Conservation (phyloP, 2,888 invertebrate genomes). For the Penaeus monodon region DNA sequence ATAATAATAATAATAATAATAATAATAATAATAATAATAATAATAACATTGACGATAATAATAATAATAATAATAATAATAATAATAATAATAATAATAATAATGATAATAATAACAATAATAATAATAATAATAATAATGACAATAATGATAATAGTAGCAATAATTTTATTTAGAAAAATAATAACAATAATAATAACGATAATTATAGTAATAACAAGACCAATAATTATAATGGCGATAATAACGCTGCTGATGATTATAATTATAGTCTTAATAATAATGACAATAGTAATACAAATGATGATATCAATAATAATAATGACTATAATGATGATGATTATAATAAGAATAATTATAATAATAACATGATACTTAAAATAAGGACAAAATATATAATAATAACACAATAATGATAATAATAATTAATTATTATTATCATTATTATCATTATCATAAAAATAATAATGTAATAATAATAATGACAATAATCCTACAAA, state of each 20-base stretch:
- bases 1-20: conserved; percentile 6
- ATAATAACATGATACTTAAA: too few species aligned
- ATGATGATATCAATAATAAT: neutral
- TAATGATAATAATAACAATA: conserved; percentile 10
- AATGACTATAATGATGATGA: too few species aligned
- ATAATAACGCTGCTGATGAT: neutral
- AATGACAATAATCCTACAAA: too few species aligned
- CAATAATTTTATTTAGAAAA: too few species aligned
- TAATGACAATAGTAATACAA: neutral
- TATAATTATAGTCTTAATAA: neutral
- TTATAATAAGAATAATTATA: too few species aligned
- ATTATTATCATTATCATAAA: too few species aligned
- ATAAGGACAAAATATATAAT: too few species aligned
- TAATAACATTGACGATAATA: neutral
- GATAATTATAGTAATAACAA: neutral
- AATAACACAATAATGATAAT: too few species aligned
- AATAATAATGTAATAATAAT: too few species aligned
- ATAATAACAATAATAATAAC: conserved; percentile 1
- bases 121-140: neutral
- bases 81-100: neutral
- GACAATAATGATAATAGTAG: neutral
- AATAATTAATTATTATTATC: too few species aligned
- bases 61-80: too few species aligned
- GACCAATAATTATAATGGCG: neutral
- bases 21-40: conserved; percentile 8